Percentiles rank a stretch among this genome's conserved stretches.
Conservation (phyloP, 2,797 vertebrate genomes). For the Falco rusticolus region DNA sequence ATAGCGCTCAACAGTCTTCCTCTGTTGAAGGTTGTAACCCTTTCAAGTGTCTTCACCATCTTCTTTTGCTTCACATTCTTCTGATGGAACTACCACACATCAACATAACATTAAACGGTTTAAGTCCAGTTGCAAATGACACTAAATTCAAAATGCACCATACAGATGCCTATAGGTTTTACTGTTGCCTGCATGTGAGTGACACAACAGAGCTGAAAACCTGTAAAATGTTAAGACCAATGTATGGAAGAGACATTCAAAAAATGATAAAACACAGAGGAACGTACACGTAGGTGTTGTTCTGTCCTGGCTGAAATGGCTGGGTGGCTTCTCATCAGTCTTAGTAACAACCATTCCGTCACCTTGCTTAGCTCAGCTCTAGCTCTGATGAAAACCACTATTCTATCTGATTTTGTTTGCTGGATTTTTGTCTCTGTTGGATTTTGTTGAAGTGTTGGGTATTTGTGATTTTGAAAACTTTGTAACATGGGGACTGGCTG, state of each 20-base stretch:
- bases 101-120: not conserved
- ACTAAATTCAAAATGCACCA: not conserved
- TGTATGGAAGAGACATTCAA: not conserved
- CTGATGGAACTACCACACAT: conserved; percentile 53
- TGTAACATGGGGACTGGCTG: no score
- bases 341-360: not conserved
- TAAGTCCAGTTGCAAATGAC: not conserved
- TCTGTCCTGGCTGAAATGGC: not conserved
- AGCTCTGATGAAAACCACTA: not conserved
- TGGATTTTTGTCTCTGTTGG: no score
- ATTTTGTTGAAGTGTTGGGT: no score
- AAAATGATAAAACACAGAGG: not conserved
- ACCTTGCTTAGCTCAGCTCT: not conserved
- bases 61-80: conserved; percentile 69
- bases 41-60: conserved; percentile 85
- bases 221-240: not conserved
- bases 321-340: not conserved
- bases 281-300: not conserved
- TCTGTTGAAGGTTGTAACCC: conserved; percentile 88
- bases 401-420: no score
- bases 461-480: no score
- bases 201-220: not conserved
- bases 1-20: conserved; percentile 87
- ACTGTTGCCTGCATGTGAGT: not conserved
- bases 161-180: not conserved